Conservation (phyloP, 2,113 vertebrate species). For the Glaucidium brasilianum region DNA sequence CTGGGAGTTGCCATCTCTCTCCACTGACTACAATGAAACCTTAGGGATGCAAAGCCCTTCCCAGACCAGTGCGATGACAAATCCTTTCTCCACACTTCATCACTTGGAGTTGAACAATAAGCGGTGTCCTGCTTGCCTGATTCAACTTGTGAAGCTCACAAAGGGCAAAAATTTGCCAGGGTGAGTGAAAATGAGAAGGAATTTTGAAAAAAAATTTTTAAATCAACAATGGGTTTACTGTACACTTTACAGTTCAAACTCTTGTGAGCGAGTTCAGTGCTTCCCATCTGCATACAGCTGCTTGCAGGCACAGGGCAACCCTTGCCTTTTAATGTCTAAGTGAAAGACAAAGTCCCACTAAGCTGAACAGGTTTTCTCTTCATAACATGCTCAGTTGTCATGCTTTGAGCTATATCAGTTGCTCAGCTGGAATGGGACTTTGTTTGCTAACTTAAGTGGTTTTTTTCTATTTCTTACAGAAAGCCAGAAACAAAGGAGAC, state of each 20-base stretch:
- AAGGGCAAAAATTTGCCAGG: not conserved
- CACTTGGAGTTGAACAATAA: not conserved
- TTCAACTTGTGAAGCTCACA: not conserved
- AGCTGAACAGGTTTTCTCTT: not conserved
- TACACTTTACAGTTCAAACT: not conserved
- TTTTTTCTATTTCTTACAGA: not conserved
- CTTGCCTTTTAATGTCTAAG: not conserved
- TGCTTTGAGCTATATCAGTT: not conserved
- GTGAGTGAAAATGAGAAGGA: not conserved
- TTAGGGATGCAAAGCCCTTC: not conserved
- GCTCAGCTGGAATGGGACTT: not conserved
- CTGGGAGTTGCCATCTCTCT: not conserved
- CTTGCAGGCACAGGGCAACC: not conserved
- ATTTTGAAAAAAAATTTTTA: not conserved
- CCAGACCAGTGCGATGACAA: not conserved
- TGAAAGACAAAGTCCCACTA: not conserved
- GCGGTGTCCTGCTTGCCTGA: not conserved
- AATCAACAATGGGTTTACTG: not conserved
- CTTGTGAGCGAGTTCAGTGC: not conserved
- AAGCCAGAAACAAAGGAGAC: not conserved
- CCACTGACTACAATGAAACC: not conserved
- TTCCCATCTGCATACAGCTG: not conserved
- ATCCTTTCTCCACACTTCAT: slow-evolving; percentile 30
- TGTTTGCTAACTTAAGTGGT: not conserved
- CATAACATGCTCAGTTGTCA: not conserved